Base-by-base conservation (phyloP, 2,797 vertebrate genomes). In the Muscicapa comitata region DNA sequence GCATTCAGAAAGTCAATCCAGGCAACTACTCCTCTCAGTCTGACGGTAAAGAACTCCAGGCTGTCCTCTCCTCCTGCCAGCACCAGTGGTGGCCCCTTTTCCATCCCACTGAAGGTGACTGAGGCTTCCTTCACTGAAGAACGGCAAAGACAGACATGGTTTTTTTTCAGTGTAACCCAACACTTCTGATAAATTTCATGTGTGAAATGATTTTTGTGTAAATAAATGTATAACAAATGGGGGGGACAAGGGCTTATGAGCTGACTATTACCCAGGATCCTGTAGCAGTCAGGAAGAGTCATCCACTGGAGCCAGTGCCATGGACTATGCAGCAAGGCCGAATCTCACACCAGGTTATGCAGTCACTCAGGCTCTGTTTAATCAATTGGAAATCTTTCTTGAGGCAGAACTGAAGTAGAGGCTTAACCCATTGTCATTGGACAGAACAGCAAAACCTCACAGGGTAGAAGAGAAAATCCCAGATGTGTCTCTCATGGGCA, bases 401-500 rank as follows among this genome's bases (percentile, higher is more conserved):
- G 50, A 76, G 25, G 29, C 65, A 61, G 31, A 62, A 54, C 11
- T 50, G 63, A 67, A 33, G 35, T 28, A 86, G 62, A 75, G 17
- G 20, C 59, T 84, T 75, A 74, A 37, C 26, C 53, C 7, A 1
- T 17, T 74, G 51, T 47, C 45, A 25, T 4, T 33, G 17, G 7
- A 24, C 25, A 54, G 38, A 67, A 53, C 29, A 61, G 65, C 67
- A 88, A 83, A 78, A 20, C 17, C 15, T 33, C 0, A 0, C 0
- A 37, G 55, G 25, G 31, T 26, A 40, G 25, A 61, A 40, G 33
- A 59, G 43, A 66, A 85, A 65, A 88, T 54, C 65, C 31, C 51
- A 42, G 25, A 18, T 0, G 0, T 28, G 28, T n/a, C 61, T 55
- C 11, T 73, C 37, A 15, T 7, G 1, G 17, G 37, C 37, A 78